Conservation (phyloP, 2,888 invertebrate species). For the Apamea epomidion region DNA sequence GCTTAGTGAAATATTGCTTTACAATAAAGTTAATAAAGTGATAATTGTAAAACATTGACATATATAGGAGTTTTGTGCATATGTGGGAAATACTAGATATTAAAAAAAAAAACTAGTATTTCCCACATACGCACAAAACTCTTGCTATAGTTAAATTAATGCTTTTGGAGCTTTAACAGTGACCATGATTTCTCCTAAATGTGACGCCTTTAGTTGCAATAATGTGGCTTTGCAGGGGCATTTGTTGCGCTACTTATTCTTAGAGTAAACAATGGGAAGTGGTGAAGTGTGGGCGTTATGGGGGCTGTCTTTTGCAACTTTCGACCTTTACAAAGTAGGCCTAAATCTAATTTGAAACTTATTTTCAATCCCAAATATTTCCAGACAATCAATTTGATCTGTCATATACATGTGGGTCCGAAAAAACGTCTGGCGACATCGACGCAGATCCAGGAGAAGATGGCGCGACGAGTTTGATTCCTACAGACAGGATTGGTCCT, state of each 20-base stretch:
- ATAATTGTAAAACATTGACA: neutral
- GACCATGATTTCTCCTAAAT: neutral
- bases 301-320: neutral
- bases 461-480: neutral
- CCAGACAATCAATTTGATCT: neutral
- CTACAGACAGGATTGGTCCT: neutral
- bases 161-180: neutral
- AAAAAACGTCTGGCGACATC: neutral
- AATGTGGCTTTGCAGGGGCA: neutral
- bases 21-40: neutral
- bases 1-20: neutral
- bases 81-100: neutral
- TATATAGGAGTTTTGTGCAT: neutral
- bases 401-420: neutral
- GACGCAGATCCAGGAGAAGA: too few relatives aligned
- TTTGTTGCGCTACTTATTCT: neutral
- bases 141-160: neutral
- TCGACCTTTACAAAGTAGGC: neutral
- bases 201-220: neutral
- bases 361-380: neutral
- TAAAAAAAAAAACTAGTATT: too few relatives aligned
- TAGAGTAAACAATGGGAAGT: neutral
- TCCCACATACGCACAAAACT: too few relatives aligned
- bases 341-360: neutral
- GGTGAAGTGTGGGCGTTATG: too few relatives aligned